phyloP scores from a whole-genome alignment of 2,113 vertebrate genomes.

The Anguilla japonica region DNA sequence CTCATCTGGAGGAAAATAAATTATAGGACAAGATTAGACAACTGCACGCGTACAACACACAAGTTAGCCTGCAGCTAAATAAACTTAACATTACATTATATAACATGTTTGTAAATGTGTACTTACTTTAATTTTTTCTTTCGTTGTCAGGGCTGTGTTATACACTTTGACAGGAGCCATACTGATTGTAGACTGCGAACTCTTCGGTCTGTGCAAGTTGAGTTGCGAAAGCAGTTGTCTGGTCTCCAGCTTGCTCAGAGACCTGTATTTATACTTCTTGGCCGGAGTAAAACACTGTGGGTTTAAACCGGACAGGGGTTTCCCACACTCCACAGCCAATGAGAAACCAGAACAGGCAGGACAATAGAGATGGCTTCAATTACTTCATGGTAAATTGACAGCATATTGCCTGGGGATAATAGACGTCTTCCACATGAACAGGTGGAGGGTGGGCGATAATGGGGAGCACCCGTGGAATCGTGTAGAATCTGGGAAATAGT shows the following conservation, averaged over 20 bases:
- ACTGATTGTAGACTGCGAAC: not conserved
- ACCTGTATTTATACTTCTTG: slow-evolving; percentile 51
- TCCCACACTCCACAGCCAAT: slow-evolving; percentile 78
- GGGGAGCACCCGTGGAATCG: slow-evolving; percentile 42
- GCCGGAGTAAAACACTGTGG: slow-evolving; percentile 38
- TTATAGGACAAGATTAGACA: not conserved
- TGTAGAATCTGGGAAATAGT: slow-evolving; percentile 61
- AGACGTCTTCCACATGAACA: slow-evolving; percentile 60
- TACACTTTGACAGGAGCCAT: slow-evolving; percentile 64
- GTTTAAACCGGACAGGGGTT: slow-evolving; percentile 53
- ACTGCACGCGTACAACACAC: not conserved
- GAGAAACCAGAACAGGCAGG: not conserved
- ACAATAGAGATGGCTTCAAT: slow-evolving; percentile 55
- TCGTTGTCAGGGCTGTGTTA: slow-evolving; percentile 45
- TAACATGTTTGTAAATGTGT: not conserved
- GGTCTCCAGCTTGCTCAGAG: not conserved
- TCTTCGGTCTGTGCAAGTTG: not conserved
- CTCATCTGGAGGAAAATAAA: slow-evolving; percentile 65
- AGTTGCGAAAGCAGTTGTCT: not conserved
- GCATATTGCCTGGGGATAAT: slow-evolving; percentile 61
- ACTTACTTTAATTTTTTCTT: slow-evolving; percentile 74
- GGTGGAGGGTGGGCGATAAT: slow-evolving; percentile 60
- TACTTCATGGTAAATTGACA: slow-evolving; percentile 64
- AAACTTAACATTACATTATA: not conserved
- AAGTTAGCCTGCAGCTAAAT: not conserved